Evolutionary conservation across 1,140 invertebrate genomes (phyloP), one percentile per base, ranked within the genome.

Genomic region (Drosophila orena): DNA sequence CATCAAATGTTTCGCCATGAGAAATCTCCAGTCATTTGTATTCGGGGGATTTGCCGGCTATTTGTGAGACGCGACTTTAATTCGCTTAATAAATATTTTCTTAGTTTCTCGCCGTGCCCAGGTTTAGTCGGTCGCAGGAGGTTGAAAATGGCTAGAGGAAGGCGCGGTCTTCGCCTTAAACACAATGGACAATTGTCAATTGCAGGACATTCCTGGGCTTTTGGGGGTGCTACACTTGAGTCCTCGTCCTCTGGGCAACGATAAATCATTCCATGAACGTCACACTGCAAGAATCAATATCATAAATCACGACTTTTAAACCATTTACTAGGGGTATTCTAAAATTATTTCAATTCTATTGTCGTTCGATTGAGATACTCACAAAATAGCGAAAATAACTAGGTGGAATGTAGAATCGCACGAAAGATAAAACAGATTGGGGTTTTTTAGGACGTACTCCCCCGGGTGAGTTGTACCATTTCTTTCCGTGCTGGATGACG

Each of bases 81-180:
- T 86, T 83, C 86, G 83, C 79, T 83, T 83, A 88, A 88, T 79
- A 86, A 86, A 86, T 83, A 89, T 88, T 86, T 86, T 79, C 60
- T 79, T 72, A 83, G 55, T 77, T 81, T 72, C 44, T 34, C n/a
- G 38, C 24, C 54, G 35, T 11, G 27, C 49, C 38, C 69, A 57
- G 69, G 58, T 69, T 66, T 30, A 15, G 38, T 17, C 24, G 11
- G n/a, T 54, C n/a, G n/a, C n/a, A n/a, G 34, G 46, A 42, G 42
- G 35, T 22, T 27, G n/a, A n/a, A 22, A 20, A 40, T 38, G 38
- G 30, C 12, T 10, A 20, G 20, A 17, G 24, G 53, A n/a, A 7
- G 20, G 11, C 40, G 17, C 35, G 34, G 35, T 30, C 42, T 56
- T 60, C 27, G 22, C n/a, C 47, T 37, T 38, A 50, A 52, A 42